Conservation (phyloP, 2,888 invertebrate species). For the Rapana venosa region DNA sequence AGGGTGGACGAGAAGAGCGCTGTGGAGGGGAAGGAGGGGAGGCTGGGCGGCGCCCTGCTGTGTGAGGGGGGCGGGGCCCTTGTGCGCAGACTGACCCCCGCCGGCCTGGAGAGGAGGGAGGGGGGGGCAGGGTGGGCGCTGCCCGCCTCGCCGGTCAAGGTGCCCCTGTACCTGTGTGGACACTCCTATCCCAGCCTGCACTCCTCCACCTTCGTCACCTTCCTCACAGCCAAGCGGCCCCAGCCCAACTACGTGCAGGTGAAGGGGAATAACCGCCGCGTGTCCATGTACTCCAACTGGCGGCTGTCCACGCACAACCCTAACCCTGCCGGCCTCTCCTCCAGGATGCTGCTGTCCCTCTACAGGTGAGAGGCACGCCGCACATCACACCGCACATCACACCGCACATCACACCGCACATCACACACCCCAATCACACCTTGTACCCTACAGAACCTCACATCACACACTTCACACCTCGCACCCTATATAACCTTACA, state of each 20-base stretch:
- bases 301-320: constrained; percentile 73
- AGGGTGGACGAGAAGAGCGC: too few species aligned
- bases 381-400: too few species aligned
- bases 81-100: neutral
- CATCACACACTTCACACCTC: too few species aligned
- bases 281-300: constrained; percentile 98
- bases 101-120: constrained; percentile 17
- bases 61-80: neutral
- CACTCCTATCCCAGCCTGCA: constrained; percentile 70
- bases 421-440: too few species aligned
- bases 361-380: constrained; percentile 50
- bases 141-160: constrained; percentile 27
- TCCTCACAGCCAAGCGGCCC: constrained; percentile 94
- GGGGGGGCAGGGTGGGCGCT: constrained; percentile 33
- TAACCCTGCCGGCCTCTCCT: constrained; percentile 84
- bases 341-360: constrained; percentile 75
- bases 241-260: constrained; percentile 93
- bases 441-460: too few species aligned
- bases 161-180: constrained; percentile 54
- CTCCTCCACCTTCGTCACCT: constrained; percentile 81
- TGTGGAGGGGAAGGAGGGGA: too few species aligned
- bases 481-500: too few species aligned
- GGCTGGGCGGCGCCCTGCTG: neutral
- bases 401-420: too few species aligned
- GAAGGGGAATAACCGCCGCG: constrained; percentile 84